Percentiles rank a stretch among this genome's conserved stretches.
These are phyloP conservation scores for Rotaria socialis DNA, from an alignment of 2,888 invertebrate genomes.

Conservation along the genomic window DNA sequence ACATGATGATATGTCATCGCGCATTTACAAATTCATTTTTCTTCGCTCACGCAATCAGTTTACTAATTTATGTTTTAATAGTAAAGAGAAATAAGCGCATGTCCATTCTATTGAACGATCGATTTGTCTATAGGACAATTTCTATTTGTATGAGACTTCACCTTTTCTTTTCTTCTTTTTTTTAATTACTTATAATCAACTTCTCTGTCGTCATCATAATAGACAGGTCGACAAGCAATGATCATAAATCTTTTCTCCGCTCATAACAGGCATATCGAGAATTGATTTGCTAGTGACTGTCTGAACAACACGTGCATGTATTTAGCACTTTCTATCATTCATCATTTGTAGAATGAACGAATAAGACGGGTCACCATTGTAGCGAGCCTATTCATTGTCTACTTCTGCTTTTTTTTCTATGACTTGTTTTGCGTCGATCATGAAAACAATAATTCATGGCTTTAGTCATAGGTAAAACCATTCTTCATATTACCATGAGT, in stretches of 20 bases:
- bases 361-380: background rate
- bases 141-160: background rate
- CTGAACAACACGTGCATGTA: background rate
- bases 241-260: background rate
- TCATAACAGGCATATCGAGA: background rate
- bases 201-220: background rate
- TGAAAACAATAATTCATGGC: background rate
- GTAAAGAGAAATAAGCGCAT: background rate
- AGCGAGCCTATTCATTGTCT: background rate
- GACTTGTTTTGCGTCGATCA: background rate
- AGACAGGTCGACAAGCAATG: background rate
- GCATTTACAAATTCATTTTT: background rate
- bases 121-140: background rate
- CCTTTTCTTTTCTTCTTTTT: background rate
- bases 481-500: background rate
- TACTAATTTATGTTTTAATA: background rate
- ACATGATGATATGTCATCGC: background rate
- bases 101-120: background rate
- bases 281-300: background rate
- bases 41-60: background rate
- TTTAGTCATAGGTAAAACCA: background rate
- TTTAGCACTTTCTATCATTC: constrained; percentile 22
- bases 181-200: background rate
- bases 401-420: background rate
- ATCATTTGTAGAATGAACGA: background rate